phyloP scores from a whole-genome alignment of 2,113 vertebrate species.

The Peromyscus californicus region DNA sequence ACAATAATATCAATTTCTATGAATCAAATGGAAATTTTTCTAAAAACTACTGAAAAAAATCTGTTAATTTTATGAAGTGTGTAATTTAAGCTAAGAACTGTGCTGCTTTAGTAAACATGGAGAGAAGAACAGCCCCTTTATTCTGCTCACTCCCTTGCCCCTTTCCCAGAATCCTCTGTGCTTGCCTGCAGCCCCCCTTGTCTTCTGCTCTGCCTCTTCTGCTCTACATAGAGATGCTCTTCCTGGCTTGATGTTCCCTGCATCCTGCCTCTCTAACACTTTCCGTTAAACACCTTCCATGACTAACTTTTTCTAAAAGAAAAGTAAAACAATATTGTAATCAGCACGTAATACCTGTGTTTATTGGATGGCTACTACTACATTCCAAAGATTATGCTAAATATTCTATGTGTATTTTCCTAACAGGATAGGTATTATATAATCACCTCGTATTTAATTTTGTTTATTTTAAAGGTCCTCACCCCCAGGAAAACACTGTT shows the following conservation, averaged over 20 bases:
- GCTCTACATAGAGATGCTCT: neutral
- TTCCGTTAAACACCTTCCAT: constrained; percentile 8
- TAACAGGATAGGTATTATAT: neutral
- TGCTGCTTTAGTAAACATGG: constrained; percentile 33
- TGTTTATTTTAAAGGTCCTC: neutral
- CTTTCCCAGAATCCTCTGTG: neutral
- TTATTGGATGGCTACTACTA: neutral
- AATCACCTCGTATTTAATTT: neutral
- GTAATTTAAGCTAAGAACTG: neutral
- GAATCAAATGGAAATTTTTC: constrained; percentile 30
- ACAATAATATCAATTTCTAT: neutral
- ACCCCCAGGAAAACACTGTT: neutral
- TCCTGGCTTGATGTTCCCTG: neutral
- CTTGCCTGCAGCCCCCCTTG: neutral
- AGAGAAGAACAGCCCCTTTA: neutral
- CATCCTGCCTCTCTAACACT: neutral
- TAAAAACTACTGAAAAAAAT: neutral
- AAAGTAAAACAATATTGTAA: neutral
- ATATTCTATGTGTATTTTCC: neutral
- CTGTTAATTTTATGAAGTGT: neutral
- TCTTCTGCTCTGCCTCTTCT: neutral
- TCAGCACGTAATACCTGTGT: constrained; percentile 18
- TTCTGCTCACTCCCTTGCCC: neutral
- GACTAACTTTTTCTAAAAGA: constrained; percentile 46
- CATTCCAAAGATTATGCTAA: neutral